Percentiles rank a stretch among this genome's conserved stretches.
These are phyloP conservation scores for Thunnus maccoyii DNA, from an alignment of 2,113 vertebrate species.

Conservation along the genomic window DNA sequence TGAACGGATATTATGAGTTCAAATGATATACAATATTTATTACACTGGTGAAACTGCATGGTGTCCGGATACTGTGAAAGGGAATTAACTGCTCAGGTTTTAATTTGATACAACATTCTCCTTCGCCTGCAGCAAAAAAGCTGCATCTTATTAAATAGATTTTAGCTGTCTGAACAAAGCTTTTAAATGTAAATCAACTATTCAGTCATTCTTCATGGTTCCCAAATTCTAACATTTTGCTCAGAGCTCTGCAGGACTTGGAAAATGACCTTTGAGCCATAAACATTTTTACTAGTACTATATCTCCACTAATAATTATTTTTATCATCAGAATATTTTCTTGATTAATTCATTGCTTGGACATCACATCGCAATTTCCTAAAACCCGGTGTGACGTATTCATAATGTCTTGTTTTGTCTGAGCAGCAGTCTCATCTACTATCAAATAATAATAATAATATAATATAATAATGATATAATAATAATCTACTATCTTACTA, in stretches of 20 bases:
- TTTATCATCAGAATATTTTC: too few species aligned
- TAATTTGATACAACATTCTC: constrained; percentile 1
- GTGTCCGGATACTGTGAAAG: not conserved
- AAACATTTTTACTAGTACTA: not conserved
- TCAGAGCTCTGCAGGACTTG: not conserved
- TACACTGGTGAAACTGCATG: not conserved
- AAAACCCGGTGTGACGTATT: too few species aligned
- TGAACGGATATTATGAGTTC: constrained; percentile 23
- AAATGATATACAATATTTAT: constrained; percentile 1
- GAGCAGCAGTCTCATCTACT: too few species aligned
- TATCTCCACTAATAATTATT: too few species aligned
- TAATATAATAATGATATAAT: too few species aligned
- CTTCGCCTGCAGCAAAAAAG: not conserved
- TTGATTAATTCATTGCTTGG: too few species aligned
- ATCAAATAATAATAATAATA: too few species aligned
- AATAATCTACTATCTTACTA: too few species aligned
- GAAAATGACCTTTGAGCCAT: not conserved
- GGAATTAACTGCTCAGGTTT: constrained; percentile 10
- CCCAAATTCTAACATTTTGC: not conserved
- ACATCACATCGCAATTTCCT: too few species aligned
- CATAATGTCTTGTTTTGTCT: too few species aligned
- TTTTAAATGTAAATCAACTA: too few species aligned
- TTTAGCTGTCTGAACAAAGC: not conserved
- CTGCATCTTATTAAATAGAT: not conserved
- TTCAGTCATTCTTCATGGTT: not conserved